These are phyloP conservation scores for Busseola fusca DNA, from an alignment of 2,888 invertebrate species.

Conservation along the genomic window DNA sequence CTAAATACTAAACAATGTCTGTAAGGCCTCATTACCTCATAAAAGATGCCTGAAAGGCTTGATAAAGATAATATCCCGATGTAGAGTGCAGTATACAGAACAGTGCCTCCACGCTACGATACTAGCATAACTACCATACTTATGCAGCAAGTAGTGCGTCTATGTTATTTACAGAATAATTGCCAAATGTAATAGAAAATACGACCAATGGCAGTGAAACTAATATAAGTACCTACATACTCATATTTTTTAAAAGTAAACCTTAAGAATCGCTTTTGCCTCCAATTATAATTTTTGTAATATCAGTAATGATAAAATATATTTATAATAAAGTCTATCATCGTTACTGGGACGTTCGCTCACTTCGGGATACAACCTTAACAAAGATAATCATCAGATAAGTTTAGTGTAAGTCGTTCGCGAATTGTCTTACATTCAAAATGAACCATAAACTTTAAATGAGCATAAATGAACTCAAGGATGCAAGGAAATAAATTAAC, in stretches of 20 bases:
- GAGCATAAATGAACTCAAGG: conserved; percentile 42
- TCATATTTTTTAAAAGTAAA: conserved; percentile 10
- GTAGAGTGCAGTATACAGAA: conserved; percentile 26
- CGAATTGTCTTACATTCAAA: conserved; percentile 6
- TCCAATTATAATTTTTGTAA: conserved; percentile 14
- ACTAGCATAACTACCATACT: conserved; percentile 33
- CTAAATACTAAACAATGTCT: conserved; percentile 29
- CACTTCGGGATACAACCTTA: conserved; percentile 48
- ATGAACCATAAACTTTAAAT: conserved; percentile 26
- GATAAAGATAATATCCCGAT: conserved; percentile 52
- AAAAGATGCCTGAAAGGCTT: conserved; percentile 7
- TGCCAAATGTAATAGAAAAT: conserved; percentile 12
- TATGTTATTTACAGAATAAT: conserved; percentile 16
- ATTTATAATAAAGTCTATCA: conserved; percentile 7
- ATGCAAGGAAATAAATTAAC: conserved; percentile 59
- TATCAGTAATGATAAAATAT: conserved; percentile 14
- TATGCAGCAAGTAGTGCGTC: conserved; percentile 24
- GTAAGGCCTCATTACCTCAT: conserved; percentile 42
- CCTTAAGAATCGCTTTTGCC: conserved; percentile 15
- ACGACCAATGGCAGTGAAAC: conserved; percentile 29
- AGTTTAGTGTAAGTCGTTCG: conserved; percentile 11
- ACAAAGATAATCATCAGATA: conserved; percentile 13
- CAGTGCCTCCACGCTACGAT: conserved; percentile 30
- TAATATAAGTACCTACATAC: conserved; percentile 14
- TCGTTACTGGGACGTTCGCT: conserved; percentile 16